Evolutionary conservation across 2,888 invertebrate genomes (phyloP).

Genomic region (Ormia ochracea): DNA sequence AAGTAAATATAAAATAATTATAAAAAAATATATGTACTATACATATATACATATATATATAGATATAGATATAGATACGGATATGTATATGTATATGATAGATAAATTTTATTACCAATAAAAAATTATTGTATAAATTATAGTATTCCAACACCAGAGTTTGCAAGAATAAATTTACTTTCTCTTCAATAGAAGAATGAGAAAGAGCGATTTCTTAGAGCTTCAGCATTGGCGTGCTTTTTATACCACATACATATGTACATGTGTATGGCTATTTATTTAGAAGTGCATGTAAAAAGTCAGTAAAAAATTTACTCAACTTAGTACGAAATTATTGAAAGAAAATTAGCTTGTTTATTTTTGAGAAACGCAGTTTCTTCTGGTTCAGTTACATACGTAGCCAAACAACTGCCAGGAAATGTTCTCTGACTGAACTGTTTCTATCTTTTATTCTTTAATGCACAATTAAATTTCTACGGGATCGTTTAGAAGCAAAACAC

Average conservation of each 20-base stretch:
- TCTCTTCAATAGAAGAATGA: background rate
- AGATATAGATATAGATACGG: background rate
- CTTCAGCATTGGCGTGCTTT: background rate
- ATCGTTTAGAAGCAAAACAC: no score
- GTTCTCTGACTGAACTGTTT: no score
- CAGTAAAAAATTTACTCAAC: no score
- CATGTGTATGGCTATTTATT: no score
- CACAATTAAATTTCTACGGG: no score
- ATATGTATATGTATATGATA: constrained; percentile 11
- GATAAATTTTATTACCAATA: background rate
- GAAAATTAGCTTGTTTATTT: no score
- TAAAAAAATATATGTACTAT: constrained; percentile 30
- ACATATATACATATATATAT: background rate
- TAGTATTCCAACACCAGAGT: constrained; percentile 37
- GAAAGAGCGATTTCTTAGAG: background rate
- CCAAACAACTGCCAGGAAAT: no score
- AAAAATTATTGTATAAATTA: background rate
- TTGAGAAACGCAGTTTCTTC: no score
- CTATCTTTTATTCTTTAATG: no score
- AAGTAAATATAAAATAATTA: constrained; percentile 56
- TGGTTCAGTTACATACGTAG: no score
- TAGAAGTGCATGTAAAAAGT: no score
- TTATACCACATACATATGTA: background rate
- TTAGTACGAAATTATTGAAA: no score
- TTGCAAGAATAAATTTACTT: background rate